These are phyloP conservation scores for Drosophila sechellia DNA, from an alignment of 1,140 invertebrate species.

Conservation along the genomic window DNA sequence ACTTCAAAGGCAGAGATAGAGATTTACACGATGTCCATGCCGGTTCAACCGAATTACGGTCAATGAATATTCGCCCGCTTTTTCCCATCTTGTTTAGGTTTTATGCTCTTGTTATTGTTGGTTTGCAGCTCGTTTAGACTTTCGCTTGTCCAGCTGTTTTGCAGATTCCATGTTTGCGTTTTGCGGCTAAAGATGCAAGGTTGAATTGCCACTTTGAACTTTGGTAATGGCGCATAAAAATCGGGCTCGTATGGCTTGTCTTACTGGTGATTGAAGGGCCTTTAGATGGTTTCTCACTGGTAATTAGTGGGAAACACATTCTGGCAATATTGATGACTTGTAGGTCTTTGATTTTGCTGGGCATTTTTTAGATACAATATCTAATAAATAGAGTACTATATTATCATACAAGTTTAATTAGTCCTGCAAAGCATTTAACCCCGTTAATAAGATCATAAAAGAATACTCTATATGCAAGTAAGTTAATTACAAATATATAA, in stretches of 20 bases:
- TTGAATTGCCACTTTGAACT: conserved; percentile 59
- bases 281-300: neutral
- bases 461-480: no score
- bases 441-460: no score
- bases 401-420: no score
- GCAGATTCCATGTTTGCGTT: conserved; percentile 13
- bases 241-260: neutral
- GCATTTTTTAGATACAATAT: neutral
- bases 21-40: conserved; percentile 53
- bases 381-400: no score
- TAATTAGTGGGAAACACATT: conserved; percentile 4
- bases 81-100: conserved; percentile 12
- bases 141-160: conserved; percentile 33
- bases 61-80: conserved; percentile 19
- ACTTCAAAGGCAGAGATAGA: conserved; percentile 68
- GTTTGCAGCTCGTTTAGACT: conserved; percentile 6
- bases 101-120: conserved; percentile 20
- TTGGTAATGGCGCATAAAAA: conserved; percentile 46
- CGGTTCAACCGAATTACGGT: conserved; percentile 36
- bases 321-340: neutral
- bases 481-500: no score
- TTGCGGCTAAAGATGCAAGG: conserved; percentile 18
- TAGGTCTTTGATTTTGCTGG: neutral
- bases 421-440: no score
- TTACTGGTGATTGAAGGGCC: conserved; percentile 1